phyloP scores from a whole-genome alignment of 2,113 vertebrate species.

The Eudyptes chrysolophus region DNA sequence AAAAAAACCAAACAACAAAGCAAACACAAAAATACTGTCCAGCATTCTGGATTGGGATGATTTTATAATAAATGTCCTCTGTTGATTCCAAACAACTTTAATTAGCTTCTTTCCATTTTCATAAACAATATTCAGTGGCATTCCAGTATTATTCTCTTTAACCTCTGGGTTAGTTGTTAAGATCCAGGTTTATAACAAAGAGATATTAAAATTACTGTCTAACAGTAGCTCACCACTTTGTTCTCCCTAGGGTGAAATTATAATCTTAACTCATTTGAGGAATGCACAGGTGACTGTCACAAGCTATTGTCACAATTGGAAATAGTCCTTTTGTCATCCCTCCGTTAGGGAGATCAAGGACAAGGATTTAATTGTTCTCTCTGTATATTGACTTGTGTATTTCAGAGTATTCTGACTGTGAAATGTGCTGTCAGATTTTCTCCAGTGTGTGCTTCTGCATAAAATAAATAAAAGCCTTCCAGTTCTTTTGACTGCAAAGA shows the following conservation, averaged over 20 bases:
- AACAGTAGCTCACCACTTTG: background rate
- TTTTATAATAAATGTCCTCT: background rate
- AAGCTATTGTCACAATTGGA: background rate
- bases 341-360: background rate
- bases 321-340: slow-evolving; percentile 13
- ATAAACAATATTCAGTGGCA: background rate
- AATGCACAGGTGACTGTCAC: slow-evolving; percentile 3
- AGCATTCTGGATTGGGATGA: background rate
- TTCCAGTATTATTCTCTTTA: background rate
- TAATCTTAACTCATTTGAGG: background rate
- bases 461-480: background rate
- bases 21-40: background rate
- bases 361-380: slow-evolving; percentile 18
- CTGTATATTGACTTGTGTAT: slow-evolving; percentile 1
- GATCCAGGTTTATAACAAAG: background rate
- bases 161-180: background rate
- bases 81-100: background rate
- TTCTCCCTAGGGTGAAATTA: background rate
- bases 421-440: background rate
- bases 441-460: background rate
- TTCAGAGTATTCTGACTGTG: background rate
- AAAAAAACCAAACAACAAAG: background rate
- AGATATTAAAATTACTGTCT: background rate
- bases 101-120: background rate
- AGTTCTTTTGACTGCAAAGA: background rate